phyloP scores from a whole-genome alignment of 2,113 vertebrate species.

The Myiopsitta monachus region DNA sequence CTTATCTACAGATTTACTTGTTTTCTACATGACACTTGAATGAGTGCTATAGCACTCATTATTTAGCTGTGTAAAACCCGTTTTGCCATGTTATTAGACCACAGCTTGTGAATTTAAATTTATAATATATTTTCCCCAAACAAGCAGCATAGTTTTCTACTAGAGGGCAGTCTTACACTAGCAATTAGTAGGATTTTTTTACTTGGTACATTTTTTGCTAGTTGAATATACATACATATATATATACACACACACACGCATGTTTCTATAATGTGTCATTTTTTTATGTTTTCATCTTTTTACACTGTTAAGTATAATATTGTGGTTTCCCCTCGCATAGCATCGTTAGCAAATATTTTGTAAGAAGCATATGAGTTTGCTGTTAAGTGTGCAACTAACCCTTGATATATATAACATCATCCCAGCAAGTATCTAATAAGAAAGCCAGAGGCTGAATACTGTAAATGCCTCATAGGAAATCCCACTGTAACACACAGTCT shows the following conservation, averaged over 20 bases:
- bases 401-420: background rate
- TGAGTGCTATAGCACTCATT: background rate
- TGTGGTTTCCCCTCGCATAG: background rate
- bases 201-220: background rate
- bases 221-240: background rate
- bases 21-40: background rate
- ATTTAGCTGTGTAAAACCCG: background rate
- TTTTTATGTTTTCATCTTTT: background rate
- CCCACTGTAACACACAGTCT: background rate
- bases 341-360: background rate
- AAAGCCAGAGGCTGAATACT: background rate
- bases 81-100: background rate
- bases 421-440: background rate
- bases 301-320: background rate
- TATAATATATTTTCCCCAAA: background rate
- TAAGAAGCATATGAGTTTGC: background rate
- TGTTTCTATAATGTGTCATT: background rate
- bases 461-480: background rate
- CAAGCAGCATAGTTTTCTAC: background rate
- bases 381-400: background rate
- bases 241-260: background rate
- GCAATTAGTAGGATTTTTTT: background rate
- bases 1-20: background rate
- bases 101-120: background rate
- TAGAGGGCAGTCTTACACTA: constrained; percentile 62